Conservation (phyloP, 2,797 vertebrate genomes). For the Paratrypauchen microcephalus region DNA sequence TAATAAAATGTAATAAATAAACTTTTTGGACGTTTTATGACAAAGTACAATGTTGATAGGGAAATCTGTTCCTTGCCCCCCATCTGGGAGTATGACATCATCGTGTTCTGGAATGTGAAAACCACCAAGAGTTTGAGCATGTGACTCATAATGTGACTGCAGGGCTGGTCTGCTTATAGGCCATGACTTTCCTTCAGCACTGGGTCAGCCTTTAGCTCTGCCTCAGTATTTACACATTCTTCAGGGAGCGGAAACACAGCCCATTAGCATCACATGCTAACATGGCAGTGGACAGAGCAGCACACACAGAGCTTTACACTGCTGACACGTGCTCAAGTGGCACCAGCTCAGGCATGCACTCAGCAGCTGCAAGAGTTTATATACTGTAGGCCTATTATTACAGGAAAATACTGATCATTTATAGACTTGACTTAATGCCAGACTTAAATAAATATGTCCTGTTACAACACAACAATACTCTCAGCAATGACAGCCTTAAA, state of each 20-base stretch:
- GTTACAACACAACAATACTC: constrained; percentile 47
- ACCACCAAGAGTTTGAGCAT: constrained; percentile 34
- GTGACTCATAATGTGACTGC: constrained; percentile 64
- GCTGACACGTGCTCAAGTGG: constrained; percentile 27
- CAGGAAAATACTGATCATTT: neutral
- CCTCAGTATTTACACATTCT: constrained; percentile 61
- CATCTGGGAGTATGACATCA: no score
- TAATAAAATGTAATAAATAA: no score
- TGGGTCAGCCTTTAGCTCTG: constrained; percentile 52
- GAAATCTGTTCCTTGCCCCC: no score
- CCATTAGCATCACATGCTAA: constrained; percentile 69
- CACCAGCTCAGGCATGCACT: constrained; percentile 29
- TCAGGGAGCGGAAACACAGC: constrained; percentile 50
- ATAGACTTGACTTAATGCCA: constrained; percentile 16
- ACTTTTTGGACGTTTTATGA: no score
- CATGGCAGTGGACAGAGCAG: constrained; percentile 35
- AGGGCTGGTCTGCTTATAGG: constrained; percentile 42
- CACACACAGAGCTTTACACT: constrained; percentile 15
- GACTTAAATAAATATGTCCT: constrained; percentile 18
- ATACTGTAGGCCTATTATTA: constrained; percentile 11
- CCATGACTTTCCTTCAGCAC: constrained; percentile 49
- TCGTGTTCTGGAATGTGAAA: no score
- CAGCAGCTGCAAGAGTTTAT: constrained; percentile 7
- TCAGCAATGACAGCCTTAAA: constrained; percentile 25
- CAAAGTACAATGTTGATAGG: no score